A percentile compares a stretch with the other conserved stretches of the same genome.
Evolutionary conservation across 1,140 invertebrate species (phyloP).

Genomic region (Cardiocondyla obscurior): DNA sequence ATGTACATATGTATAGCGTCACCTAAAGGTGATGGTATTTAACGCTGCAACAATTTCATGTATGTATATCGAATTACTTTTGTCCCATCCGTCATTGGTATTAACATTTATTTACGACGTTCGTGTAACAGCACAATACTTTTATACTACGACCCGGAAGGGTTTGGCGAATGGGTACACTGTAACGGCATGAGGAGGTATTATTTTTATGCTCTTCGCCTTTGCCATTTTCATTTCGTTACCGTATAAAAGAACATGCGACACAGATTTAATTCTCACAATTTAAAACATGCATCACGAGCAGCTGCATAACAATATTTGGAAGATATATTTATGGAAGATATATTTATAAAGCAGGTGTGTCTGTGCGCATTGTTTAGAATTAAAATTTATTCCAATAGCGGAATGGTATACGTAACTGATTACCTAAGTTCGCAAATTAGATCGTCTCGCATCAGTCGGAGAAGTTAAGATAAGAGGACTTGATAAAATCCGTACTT

Average conservation of each 20-base stretch:
- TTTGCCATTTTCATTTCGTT: neutral
- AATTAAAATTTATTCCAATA: slow-evolving; percentile 37
- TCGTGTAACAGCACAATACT: neutral
- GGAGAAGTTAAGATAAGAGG: slow-evolving; percentile 25
- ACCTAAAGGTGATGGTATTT: neutral
- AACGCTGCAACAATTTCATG: neutral
- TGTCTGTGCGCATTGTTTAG: neutral
- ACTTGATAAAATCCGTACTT: neutral
- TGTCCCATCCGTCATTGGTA: neutral
- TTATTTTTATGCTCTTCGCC: neutral
- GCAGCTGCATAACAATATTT: slow-evolving; percentile 11
- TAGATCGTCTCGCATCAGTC: neutral
- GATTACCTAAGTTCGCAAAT: slow-evolving; percentile 5
- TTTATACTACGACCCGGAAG: neutral
- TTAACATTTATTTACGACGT: neutral
- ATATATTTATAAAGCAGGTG: neutral
- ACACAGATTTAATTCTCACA: neutral
- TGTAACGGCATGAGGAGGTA: neutral
- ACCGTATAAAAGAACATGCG: neutral
- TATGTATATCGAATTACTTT: neutral
- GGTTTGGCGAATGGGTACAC: neutral
- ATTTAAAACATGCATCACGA: slow-evolving; percentile 20
- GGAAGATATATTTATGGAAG: neutral
- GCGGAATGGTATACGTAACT: neutral
- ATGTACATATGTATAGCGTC: slow-evolving; percentile 28